Evolutionary conservation across 2,113 vertebrate species (phyloP), one percentile per base, ranked within the genome.

Genomic region (Psittacus erithacus): DNA sequence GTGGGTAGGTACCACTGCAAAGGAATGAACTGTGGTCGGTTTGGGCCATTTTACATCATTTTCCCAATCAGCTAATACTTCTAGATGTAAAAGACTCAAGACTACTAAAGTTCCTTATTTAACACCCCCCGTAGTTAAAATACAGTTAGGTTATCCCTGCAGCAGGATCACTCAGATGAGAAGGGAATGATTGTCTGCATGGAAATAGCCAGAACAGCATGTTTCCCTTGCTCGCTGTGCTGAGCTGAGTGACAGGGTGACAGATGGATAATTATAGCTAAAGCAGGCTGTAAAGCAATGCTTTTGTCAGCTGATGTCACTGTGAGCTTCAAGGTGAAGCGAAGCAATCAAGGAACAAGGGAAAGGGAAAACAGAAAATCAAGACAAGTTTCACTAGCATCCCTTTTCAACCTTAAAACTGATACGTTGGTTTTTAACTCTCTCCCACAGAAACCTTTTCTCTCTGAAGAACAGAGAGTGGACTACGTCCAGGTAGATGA

Each of bases 401-500:
- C 33, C 47, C 49, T 82, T 74, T 76, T 84, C 71, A 73, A 52
- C 9, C 52, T 39, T 81, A 82, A 94, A 73, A 64, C 83, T 87
- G 78, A 43, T 59, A 9, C 1, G 3, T 25, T 75, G 29, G 0
- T 29, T 67, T 92, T 47, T 93, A 43, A 10, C 8, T 64, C 35
- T 94, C 31, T 90, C 86, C 11, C 82, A 70, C 93, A 99, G 99
- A 99, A 99, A 95, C 97, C 98, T 46, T 98, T 98, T 71, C 97
- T 99, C 93, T 98, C 98, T 9, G 99, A 99, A 90, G 99, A 99
- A 28, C 98, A 99, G 88, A 97, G 98, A 87, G 99, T 99, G 75
- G 99, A 99, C 97, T 99, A 99, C 6, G 99, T 99, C 75, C 98
- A 99, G 88, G 99, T 99, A 83, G 99, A 99, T 47, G 99, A 99